Evolutionary conservation across 2,113 vertebrate species (phyloP).

Genomic region (Odocoileus hemionus): DNA sequence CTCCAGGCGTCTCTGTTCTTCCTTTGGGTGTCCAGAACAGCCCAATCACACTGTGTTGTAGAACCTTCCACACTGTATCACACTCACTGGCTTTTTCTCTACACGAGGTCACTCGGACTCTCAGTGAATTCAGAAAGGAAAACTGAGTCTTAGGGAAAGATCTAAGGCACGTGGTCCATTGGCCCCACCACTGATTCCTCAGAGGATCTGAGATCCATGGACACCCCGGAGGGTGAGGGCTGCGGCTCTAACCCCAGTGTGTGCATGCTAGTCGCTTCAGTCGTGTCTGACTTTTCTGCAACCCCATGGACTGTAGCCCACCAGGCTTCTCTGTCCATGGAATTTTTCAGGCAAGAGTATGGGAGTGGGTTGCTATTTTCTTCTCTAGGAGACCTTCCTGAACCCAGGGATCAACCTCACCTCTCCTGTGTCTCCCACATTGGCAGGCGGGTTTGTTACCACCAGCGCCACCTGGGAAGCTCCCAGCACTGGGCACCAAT

Average conservation of each 20-base stretch:
- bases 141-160: neutral
- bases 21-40: neutral
- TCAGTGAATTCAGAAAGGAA: neutral
- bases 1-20: neutral
- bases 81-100: neutral
- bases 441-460: neutral
- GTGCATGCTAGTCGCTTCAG: neutral
- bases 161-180: neutral
- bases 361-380: neutral
- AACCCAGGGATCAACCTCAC: neutral
- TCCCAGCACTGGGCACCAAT: neutral
- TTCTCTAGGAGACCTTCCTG: neutral
- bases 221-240: too few relatives aligned
- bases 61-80: neutral
- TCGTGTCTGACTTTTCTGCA: neutral
- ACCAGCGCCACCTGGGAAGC: neutral
- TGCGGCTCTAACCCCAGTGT: neutral
- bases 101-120: neutral
- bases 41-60: neutral
- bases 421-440: neutral
- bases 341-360: neutral
- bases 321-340: neutral
- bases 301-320: neutral
- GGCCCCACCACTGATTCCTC: neutral
- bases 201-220: neutral